phyloP scores from a whole-genome alignment of 2,888 invertebrate genomes.

The Lasioglossum figueresi region DNA sequence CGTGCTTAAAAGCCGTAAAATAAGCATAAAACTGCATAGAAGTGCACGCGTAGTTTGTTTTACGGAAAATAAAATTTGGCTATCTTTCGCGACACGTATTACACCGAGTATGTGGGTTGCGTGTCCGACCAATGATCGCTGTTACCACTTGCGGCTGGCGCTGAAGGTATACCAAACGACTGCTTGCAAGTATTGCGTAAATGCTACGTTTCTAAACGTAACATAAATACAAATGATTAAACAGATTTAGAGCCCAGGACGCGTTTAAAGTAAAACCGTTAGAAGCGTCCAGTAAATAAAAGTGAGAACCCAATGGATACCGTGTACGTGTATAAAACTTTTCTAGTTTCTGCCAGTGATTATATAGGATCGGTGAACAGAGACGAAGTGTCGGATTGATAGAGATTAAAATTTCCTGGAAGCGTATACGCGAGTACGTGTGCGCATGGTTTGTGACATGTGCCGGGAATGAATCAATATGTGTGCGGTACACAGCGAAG shows the following conservation, averaged over 20 bases:
- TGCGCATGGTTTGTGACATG: constrained; percentile 12
- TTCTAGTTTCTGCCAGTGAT: too few species aligned
- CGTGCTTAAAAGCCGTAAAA: not conserved
- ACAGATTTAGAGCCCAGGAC: too few species aligned
- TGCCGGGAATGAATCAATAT: constrained; percentile 38
- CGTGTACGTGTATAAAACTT: not conserved
- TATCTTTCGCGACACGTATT: not conserved
- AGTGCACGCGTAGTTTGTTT: not conserved
- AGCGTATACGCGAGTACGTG: constrained; percentile 24
- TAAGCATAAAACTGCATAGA: not conserved
- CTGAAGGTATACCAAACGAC: not conserved
- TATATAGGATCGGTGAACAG: not conserved
- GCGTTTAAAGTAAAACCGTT: not conserved
- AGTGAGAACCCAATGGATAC: not conserved
- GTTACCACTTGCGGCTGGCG: not conserved
- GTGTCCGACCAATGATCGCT: not conserved
- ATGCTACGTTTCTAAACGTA: too few species aligned
- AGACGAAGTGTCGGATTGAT: not conserved
- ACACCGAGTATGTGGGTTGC: not conserved
- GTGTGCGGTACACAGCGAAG: constrained; percentile 31
- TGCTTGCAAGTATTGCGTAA: too few species aligned
- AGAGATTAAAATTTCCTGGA: constrained; percentile 46
- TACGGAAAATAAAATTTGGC: not conserved
- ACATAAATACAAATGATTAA: too few species aligned
- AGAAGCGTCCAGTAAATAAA: not conserved